These are phyloP conservation scores for Drosophila sp. DNA, from an alignment of 1,140 invertebrate species.

Conservation along the genomic window DNA sequence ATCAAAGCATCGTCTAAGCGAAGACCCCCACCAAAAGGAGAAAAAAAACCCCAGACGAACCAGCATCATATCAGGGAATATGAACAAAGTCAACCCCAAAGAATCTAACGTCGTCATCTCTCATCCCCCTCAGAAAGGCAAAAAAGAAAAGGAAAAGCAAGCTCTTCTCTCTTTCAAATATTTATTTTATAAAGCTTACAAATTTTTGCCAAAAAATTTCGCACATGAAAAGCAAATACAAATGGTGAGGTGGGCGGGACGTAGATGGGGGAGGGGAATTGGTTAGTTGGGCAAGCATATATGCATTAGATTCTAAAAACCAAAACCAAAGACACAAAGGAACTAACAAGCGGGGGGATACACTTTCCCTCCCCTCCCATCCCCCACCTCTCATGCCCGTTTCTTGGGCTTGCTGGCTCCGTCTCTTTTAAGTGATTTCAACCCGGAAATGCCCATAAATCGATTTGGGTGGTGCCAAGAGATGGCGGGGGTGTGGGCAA, in stretches of 20 bases:
- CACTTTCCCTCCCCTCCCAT: conserved; percentile 2
- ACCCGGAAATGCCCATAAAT: conserved; percentile 79
- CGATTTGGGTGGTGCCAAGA: conserved; percentile 51
- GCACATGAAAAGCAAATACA: conserved; percentile 2
- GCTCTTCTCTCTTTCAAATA: conserved; percentile 34
- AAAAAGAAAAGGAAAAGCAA: neutral
- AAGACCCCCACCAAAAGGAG: neutral
- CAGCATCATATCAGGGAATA: too few relatives aligned
- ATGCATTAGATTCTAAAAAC: conserved; percentile 39
- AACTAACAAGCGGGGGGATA: conserved; percentile 58
- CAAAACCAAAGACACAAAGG: conserved; percentile 62
- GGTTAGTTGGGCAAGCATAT: conserved; percentile 39
- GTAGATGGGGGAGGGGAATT: neutral
- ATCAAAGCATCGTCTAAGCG: conserved; percentile 27
- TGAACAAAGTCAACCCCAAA: conserved; percentile 51
- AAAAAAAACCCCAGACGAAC: neutral
- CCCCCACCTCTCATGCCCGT: conserved; percentile 11
- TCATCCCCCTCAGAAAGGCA: neutral
- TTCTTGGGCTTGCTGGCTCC: conserved; percentile 2
- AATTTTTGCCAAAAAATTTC: conserved; percentile 62
- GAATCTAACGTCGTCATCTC: conserved; percentile 24
- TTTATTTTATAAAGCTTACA: conserved; percentile 77
- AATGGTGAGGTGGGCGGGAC: neutral
- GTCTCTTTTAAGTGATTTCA: conserved; percentile 75
- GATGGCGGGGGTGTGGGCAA: conserved; percentile 7